Conservation (phyloP, 2,113 vertebrate genomes). For the Kryptolebias marmoratus region DNA sequence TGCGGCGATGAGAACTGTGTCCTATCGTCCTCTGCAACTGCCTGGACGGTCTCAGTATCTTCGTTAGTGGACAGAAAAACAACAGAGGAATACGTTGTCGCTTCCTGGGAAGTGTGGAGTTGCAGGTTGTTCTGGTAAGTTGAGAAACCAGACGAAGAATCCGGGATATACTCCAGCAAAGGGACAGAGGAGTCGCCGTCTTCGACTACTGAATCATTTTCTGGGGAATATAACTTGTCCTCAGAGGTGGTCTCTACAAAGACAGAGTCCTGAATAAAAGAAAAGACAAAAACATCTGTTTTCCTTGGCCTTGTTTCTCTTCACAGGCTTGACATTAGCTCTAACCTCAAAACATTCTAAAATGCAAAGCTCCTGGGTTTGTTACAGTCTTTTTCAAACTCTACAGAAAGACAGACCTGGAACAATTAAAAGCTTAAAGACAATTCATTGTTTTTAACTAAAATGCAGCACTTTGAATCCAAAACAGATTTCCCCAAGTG, state of each 20-base stretch:
- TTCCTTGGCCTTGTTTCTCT: neutral
- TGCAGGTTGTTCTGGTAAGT: neutral
- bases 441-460: neutral
- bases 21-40: neutral
- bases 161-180: slow-evolving; percentile 27
- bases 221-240: slow-evolving; percentile 21
- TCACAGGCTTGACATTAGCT: neutral
- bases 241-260: neutral
- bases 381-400: neutral
- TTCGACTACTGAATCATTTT: slow-evolving; percentile 6
- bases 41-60: neutral
- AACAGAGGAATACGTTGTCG: neutral
- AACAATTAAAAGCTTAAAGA: neutral
- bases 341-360: neutral
- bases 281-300: neutral
- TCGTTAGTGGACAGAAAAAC: neutral
- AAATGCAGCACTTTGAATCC: no score
- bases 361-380: neutral
- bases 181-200: neutral
- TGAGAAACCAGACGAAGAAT: slow-evolving; percentile 9
- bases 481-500: no score
- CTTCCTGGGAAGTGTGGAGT: neutral
- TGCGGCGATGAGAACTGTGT: neutral
- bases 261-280: slow-evolving; percentile 28
- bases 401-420: neutral